Base-by-base conservation (phyloP, 2,797 vertebrate genomes). In the Notolabrus celidotus region DNA sequence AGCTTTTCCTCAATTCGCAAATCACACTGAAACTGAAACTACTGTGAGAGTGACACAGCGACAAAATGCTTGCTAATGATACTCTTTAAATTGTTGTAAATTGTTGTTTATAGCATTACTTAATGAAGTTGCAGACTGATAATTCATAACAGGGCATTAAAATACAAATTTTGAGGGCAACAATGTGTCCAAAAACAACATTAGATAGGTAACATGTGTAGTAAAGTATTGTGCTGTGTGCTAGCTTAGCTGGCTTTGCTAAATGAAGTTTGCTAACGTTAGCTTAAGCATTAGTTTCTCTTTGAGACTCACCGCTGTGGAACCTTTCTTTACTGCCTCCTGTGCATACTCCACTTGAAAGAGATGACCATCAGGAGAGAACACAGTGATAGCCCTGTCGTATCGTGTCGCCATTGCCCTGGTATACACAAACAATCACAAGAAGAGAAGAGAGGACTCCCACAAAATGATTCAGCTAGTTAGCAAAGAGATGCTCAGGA, bases 341-440 rank as follows among this genome's bases (percentile, higher is more conserved):
- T 96, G 96, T 5, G 96, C 96, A 77, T 97, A 97, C 80, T 97
- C 96, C 75, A 97, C 96, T 90, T 97, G 96, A 52, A 97, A 97
- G 2, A 97, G 93, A 64, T 97, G 96, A 0, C 96, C 96, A 0
- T 97, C 96, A 0, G 96, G 96, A 19, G 96, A 97, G 71, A 97
- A 97, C 0, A 97, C 96, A 3, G 96, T 97, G 46, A 97, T 97
- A 1, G 96, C 96, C 77, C 96, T 92, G 76, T 97, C 96, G 43
- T 97, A 97, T 82, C 95, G 91, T 56, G 96, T 94, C 49, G 95
- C 93, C 96, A 97, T 96, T 39, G 54, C 68, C 53, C 56, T 50
- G 36, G 61, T 73, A 78, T 43, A 78, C 34, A 49, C 43, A 52
- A 33, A 72, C 33, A 82, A 47, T 60, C 31, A 68, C 39, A 61